Base-by-base conservation (phyloP, 2,888 invertebrate genomes). In the Aplocera efformata region DNA sequence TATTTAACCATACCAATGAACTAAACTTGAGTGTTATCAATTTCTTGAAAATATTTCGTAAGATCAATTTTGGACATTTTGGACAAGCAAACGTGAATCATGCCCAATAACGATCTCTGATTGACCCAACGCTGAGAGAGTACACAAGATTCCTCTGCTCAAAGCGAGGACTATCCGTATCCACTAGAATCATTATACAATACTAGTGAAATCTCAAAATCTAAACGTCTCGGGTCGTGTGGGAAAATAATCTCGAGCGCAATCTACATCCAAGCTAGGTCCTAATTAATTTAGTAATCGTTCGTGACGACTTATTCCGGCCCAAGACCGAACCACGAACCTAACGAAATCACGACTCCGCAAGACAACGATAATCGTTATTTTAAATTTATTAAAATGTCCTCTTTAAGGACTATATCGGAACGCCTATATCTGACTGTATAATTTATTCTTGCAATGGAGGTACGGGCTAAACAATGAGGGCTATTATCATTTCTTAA, bases 341-440 rank as follows among this genome's bases (percentile, higher is more conserved):
- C 78, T 84, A 86, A 83, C 86, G 85, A 85, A 85, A 88, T 85
- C 88, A 88, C 88, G 88, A 88, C 86, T 83, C 78, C 62, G 78
- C 78, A 67, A 76, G 74, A 79, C 81, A 82, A 82, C 84, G 86
- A 86, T 88, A 83, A 88, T 86, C 84, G 82, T 86, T 86, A 84
- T 86, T 86, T 88, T 84, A 86, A 88, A 86, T 86, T 86, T 86
- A 88, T 88, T 88, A 88, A 86, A 86, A 86, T 86, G 85, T 83
- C 83, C 83, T 81, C 84, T 79, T 79, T 74, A 81, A 84, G 84
- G 84, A 80, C 85, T 82, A 78, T 85, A 85, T 85, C 86, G 80
- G 80, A 69, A 73, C 75, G 72, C 76, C 79, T 79, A 76, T 79
- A 86, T 86, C 84, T 79, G 83, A 81, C 80, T 84, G 82, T 81